These are phyloP conservation scores for Chrysolina haemoptera DNA, from an alignment of 2,888 invertebrate genomes.

Conservation along the genomic window DNA sequence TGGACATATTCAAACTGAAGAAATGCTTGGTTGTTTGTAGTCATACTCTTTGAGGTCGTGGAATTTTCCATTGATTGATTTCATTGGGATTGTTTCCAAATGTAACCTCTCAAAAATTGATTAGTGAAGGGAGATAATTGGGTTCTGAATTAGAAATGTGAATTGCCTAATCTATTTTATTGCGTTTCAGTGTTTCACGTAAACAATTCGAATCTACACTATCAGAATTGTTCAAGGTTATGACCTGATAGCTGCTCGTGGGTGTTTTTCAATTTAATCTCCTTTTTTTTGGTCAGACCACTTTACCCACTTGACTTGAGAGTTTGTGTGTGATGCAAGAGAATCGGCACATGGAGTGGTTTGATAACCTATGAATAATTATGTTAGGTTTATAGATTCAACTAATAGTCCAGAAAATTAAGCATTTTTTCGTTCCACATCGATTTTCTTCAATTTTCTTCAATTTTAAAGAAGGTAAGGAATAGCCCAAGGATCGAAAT, in stretches of 20 bases:
- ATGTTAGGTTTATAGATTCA: too few species aligned
- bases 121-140: neutral
- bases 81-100: neutral
- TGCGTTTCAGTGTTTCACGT: neutral
- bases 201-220: neutral
- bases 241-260: too few species aligned
- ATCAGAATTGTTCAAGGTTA: neutral
- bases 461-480: too few species aligned
- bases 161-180: neutral
- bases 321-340: too few species aligned
- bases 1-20: neutral
- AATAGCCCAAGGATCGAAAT: too few species aligned
- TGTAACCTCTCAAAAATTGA: neutral
- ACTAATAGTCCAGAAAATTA: too few species aligned
- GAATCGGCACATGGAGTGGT: too few species aligned
- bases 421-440: too few species aligned
- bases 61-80: conserved; percentile 36
- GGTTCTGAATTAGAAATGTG: neutral
- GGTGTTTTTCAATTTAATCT: neutral
- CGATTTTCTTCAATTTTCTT: too few species aligned
- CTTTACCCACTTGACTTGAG: too few species aligned
- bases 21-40: conserved; percentile 25
- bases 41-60: conserved; percentile 1
- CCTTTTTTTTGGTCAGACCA: too few species aligned
- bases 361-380: too few species aligned